Conservation (phyloP, 2,113 vertebrate genomes). For the Pterocles orientalis region DNA sequence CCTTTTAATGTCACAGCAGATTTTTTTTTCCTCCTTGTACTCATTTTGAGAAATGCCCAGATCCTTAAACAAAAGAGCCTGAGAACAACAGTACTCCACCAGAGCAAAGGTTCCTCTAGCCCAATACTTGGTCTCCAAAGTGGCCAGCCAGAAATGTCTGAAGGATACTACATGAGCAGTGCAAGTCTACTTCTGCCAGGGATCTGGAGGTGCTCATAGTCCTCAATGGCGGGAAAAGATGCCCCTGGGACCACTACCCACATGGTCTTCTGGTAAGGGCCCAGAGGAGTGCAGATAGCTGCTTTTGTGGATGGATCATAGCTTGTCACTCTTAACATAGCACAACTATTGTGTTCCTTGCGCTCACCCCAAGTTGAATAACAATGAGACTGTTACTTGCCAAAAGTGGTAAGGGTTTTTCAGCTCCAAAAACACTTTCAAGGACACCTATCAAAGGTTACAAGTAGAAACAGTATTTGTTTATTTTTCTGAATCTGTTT, state of each 20-base stretch:
- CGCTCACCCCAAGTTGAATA: not conserved
- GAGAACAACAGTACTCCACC: not conserved
- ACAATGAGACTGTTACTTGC: not conserved
- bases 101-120: not conserved
- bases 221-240: accelerated
- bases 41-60: not conserved
- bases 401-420: not conserved
- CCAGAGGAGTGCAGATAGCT: not conserved
- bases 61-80: not conserved
- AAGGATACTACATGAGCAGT: not conserved
- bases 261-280: too few species aligned
- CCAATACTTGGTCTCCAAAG: not conserved
- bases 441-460: not conserved
- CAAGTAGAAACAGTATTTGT: not conserved
- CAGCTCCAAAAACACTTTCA: not conserved
- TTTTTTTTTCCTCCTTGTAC: too few species aligned
- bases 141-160: not conserved
- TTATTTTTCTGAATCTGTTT: not conserved
- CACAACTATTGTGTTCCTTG: not conserved
- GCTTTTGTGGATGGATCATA: not conserved
- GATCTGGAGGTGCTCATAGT: not conserved
- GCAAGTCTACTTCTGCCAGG: not conserved
- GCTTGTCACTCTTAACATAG: not conserved
- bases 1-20: too few species aligned
- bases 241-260: not conserved